Evolutionary conservation across 2,113 vertebrate genomes (phyloP), one percentile per base, ranked within the genome.

Genomic region (Pagrus major): DNA sequence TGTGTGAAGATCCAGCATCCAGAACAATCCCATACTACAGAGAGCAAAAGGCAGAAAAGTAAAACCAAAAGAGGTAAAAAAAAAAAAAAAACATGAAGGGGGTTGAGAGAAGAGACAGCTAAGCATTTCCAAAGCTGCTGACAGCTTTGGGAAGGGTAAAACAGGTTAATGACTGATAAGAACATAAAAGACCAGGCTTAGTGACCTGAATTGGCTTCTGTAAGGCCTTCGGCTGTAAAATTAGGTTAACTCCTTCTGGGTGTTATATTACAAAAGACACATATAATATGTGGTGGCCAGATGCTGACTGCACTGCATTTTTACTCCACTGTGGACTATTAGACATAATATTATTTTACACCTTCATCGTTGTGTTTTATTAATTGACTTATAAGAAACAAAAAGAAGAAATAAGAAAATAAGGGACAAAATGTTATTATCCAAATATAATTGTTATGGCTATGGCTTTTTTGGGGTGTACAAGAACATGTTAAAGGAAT

Each of bases 1-100:
- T 97, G 92, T 98, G 97, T 0, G 96, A 97, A 52, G 97, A 98
- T 55, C 97, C 97, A 0, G 97, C 97, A 0, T 99, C 97, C 12
- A 98, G 87, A 78, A 98, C 97, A 2, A 98, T 93, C 5, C 97
- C 97, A 0, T 96, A 97, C 97, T 99, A 80, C 10, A 75, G 63
- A 56, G 47, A 44, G 39, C 0, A 8, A 46, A 3, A 41, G 23
- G 8, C 37, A 66, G 3, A 73, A 4, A 20, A 9, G 35, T 33
- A 46, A 51, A 10, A n/a, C 2, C 23, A 49, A 65, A 10, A 23
- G 33, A 29, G 25, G 46, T n/a, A 6, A 44, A 69, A 52, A 16
- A n/a, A 25, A n/a, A n/a, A n/a, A n/a, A n/a, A n/a, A n/a, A n/a
- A n/a, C n/a, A 14, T 3, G 31, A 44, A 16, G 21, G 12, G 11